These are phyloP conservation scores for Nibea albiflora DNA, from an alignment of 2,113 vertebrate genomes.

Conservation along the genomic window DNA sequence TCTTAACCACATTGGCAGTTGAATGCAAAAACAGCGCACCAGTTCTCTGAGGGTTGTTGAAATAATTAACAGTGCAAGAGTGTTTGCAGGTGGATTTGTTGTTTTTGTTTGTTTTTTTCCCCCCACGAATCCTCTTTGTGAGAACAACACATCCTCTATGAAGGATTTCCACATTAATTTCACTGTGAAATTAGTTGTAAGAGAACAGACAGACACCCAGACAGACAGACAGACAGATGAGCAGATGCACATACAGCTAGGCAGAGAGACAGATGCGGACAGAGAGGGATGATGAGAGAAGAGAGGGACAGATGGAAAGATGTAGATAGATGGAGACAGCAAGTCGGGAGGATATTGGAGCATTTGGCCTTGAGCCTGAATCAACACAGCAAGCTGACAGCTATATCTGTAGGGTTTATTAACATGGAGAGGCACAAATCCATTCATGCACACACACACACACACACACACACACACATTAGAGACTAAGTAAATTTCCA, in stretches of 20 bases:
- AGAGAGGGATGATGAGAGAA: conserved; percentile 45
- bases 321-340: conserved; percentile 68
- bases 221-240: conserved; percentile 42
- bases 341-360: conserved; percentile 74
- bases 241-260: conserved; percentile 57
- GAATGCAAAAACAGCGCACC: conserved; percentile 27
- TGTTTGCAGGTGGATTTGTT: conserved; percentile 15
- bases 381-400: conserved; percentile 80
- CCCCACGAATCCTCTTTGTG: neutral
- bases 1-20: neutral
- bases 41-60: conserved; percentile 30
- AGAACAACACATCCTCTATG: conserved; percentile 9
- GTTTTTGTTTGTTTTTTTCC: neutral
- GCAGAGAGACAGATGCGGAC: conserved; percentile 42
- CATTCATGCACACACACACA: conserved; percentile 4
- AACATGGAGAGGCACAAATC: conserved; percentile 73
- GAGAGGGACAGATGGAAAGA: conserved; percentile 70
- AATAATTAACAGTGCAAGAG: conserved; percentile 25
- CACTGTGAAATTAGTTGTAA: conserved; percentile 21
- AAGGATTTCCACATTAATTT: conserved; percentile 25
- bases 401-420: conserved; percentile 82
- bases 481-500: conserved; percentile 35
- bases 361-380: conserved; percentile 77
- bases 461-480: conserved; percentile 15
- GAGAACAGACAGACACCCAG: conserved; percentile 24